Evolutionary conservation across 2,797 vertebrate species (phyloP).

Genomic region (Choloepus didactylus): DNA sequence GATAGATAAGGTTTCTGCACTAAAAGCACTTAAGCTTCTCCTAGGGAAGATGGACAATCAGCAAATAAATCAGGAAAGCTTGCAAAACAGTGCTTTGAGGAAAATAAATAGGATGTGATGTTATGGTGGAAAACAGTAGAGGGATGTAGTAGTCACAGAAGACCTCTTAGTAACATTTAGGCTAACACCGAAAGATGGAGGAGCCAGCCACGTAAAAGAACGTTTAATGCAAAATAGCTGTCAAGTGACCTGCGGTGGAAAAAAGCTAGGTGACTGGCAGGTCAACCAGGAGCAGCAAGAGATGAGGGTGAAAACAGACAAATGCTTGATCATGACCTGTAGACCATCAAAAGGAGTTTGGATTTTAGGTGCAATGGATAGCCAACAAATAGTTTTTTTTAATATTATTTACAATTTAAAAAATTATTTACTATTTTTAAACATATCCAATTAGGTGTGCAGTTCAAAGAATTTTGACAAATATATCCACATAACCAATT

Average conservation of each 20-base stretch:
- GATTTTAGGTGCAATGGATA: not conserved
- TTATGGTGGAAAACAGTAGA: not conserved
- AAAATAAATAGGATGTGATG: not conserved
- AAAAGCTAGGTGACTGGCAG: not conserved
- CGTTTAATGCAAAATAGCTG: not conserved
- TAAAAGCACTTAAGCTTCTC: not conserved
- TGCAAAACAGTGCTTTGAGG: not conserved
- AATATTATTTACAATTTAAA: not conserved
- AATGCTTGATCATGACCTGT: not conserved
- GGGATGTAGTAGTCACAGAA: not conserved
- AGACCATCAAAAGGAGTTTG: not conserved
- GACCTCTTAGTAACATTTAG: not conserved
- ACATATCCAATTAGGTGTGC: not conserved
- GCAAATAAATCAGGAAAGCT: not conserved
- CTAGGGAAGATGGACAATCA: not conserved
- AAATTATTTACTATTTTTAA: not conserved
- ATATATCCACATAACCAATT: not conserved
- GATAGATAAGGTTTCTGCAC: not conserved
- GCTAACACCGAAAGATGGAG: not conserved
- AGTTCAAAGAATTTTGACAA: not conserved
- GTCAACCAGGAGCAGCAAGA: not conserved
- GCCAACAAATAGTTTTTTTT: not conserved
- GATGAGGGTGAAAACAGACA: not conserved
- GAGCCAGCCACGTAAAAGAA: not conserved
- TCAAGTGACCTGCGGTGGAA: not conserved